These are phyloP conservation scores for Siphamia tubifer DNA, from an alignment of 2,113 vertebrate species.

Conservation along the genomic window DNA sequence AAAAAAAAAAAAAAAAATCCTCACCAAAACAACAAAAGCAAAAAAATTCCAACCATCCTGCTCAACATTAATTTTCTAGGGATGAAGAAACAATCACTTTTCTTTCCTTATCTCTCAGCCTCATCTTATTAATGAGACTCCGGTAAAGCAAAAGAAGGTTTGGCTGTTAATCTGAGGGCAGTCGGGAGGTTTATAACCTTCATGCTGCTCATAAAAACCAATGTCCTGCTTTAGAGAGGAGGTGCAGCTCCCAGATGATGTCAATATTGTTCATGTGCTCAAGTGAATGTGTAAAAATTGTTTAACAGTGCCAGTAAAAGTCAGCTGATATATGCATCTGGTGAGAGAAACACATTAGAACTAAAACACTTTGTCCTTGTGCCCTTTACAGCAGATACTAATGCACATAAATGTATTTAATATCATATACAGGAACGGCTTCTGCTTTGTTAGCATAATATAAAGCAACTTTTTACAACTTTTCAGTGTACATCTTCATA, in stretches of 20 bases:
- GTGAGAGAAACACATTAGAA: too few species aligned
- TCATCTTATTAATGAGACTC: constrained; percentile 1
- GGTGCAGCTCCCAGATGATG: neutral
- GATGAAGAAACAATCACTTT: neutral
- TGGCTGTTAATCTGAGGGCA: constrained; percentile 1
- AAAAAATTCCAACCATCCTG: neutral
- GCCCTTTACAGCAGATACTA: too few species aligned
- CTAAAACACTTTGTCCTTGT: too few species aligned
- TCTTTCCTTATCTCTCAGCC: neutral
- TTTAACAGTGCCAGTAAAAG: neutral
- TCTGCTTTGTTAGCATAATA: too few species aligned
- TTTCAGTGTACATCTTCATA: too few species aligned
- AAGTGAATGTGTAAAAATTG: neutral
- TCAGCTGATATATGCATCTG: neutral
- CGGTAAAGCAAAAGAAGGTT: neutral
- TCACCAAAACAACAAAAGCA: neutral
- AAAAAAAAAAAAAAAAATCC: too few species aligned
- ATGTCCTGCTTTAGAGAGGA: neutral
- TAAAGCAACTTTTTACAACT: too few species aligned
- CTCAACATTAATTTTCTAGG: neutral
- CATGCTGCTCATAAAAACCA: constrained; percentile 12
- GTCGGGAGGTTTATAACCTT: neutral
- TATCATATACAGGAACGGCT: too few species aligned
- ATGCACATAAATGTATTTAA: too few species aligned
- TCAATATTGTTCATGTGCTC: neutral